Evolutionary conservation across 2,113 vertebrate species (phyloP).

Genomic region (Calyptomena viridis): DNA sequence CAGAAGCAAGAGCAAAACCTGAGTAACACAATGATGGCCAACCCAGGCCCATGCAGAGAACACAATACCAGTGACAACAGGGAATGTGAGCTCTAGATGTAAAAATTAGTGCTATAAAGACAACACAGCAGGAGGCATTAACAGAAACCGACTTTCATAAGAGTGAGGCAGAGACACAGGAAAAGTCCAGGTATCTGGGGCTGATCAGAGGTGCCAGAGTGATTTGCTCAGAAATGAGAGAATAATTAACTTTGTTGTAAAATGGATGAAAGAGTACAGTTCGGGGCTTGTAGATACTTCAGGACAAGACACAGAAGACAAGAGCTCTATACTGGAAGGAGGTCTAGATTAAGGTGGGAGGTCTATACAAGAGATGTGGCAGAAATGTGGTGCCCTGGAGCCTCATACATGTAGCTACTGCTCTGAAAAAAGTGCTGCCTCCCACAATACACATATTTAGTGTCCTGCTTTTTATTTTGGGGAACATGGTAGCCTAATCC

Average conservation of each 20-base stretch:
- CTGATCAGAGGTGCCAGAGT: neutral
- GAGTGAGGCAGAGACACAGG: neutral
- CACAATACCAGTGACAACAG: neutral
- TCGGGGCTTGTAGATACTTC: neutral
- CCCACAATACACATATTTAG: neutral
- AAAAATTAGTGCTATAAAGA: neutral
- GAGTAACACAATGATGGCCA: neutral
- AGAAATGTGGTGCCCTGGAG: neutral
- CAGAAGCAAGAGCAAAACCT: neutral
- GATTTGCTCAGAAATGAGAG: neutral
- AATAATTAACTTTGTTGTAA: neutral
- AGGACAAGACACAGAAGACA: neutral
- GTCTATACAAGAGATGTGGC: neutral
- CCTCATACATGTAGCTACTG: neutral
- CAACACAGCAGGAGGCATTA: neutral
- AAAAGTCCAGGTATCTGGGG: neutral
- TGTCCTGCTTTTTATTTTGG: neutral
- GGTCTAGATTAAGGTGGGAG: neutral
- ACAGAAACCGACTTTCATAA: neutral
- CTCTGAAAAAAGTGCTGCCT: neutral
- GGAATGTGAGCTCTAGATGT: neutral
- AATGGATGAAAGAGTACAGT: neutral
- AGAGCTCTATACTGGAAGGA: neutral
- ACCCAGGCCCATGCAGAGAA: neutral
- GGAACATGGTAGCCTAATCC: neutral